Percentiles rank a stretch among this genome's conserved stretches.
These are phyloP conservation scores for Pectinophora gossypiella DNA, from an alignment of 1,140 invertebrate species.

Conservation along the genomic window DNA sequence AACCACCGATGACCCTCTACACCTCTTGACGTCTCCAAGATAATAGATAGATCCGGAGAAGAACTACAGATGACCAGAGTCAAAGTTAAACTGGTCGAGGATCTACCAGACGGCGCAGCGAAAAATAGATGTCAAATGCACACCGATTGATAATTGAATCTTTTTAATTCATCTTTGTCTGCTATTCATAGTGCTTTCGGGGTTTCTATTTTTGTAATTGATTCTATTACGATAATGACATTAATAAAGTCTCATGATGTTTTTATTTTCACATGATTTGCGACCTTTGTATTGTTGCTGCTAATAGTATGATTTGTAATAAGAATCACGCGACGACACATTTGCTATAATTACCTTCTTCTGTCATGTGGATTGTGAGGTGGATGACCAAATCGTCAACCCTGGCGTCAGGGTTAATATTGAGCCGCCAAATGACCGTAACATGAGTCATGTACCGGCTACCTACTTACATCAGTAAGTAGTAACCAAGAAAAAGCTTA, in stretches of 20 bases:
- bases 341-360: no score
- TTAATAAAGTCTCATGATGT: background rate
- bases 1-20: conserved; percentile 13
- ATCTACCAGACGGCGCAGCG: background rate
- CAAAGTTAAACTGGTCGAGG: no score
- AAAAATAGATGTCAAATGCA: conserved; percentile 17
- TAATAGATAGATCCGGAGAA: background rate
- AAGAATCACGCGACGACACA: no score
- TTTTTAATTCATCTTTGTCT: conserved; percentile 21
- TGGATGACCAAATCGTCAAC: no score
- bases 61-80: no score
- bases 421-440: no score
- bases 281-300: background rate
- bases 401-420: no score
- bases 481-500: no score
- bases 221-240: background rate
- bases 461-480: no score
- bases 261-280: background rate
- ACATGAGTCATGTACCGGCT: no score
- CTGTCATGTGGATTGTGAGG: no score
- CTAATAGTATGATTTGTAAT: no score
- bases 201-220: conserved; percentile 15
- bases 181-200: conserved; percentile 21
- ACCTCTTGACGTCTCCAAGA: background rate
- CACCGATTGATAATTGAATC: conserved; percentile 8